Evolutionary conservation across 2,888 invertebrate species (phyloP).

Genomic region (Lithodes maja): DNA sequence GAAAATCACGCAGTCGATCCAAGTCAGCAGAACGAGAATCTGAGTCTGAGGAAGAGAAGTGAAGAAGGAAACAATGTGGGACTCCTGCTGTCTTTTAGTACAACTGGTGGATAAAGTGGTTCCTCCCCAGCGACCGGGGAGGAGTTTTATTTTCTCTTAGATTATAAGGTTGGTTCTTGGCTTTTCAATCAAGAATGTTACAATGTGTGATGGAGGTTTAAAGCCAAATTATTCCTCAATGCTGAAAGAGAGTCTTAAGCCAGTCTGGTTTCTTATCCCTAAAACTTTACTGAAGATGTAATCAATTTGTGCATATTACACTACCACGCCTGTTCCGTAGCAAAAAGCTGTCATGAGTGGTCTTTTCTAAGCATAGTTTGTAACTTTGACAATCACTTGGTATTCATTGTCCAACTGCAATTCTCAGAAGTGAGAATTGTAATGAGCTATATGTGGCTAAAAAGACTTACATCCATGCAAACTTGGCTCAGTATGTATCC

Average conservation of each 20-base stretch:
- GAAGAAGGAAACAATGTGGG: neutral
- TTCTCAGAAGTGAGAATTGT: no score
- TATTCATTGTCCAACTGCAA: no score
- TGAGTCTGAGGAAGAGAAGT: conserved; percentile 61
- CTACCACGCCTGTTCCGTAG: no score
- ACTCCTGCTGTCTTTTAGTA: conserved; percentile 36
- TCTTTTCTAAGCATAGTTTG: no score
- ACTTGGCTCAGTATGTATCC: no score
- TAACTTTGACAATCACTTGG: no score
- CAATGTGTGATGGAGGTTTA: neutral
- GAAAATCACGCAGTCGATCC: conserved; percentile 55
- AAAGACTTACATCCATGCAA: no score
- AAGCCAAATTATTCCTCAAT: neutral
- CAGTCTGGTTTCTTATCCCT: neutral
- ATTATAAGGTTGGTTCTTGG: neutral
- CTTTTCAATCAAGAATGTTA: neutral
- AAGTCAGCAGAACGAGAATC: conserved; percentile 44
- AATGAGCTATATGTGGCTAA: no score
- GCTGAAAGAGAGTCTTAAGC: neutral
- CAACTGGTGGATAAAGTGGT: conserved; percentile 16
- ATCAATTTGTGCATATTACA: no score
- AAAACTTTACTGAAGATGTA: neutral
- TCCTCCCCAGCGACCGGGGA: neutral
- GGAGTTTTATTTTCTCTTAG: neutral
- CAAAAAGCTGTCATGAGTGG: no score